These are phyloP conservation scores for Drosophila quinaria DNA, from an alignment of 2,888 invertebrate genomes.

Conservation along the genomic window DNA sequence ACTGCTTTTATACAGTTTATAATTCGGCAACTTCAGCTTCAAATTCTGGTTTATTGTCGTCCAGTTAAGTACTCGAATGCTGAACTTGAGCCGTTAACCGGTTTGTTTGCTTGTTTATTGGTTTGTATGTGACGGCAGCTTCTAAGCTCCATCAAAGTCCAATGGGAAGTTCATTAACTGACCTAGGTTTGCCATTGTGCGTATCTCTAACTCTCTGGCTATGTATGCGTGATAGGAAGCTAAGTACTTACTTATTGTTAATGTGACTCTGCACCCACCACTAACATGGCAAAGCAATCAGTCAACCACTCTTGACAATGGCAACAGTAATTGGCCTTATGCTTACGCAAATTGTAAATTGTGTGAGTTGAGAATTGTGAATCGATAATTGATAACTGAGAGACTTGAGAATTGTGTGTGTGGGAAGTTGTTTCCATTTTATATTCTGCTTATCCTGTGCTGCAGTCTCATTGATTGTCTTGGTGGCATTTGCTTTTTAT, in stretches of 20 bases:
- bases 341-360: slow-evolving; percentile 60
- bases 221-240: slow-evolving; percentile 45
- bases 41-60: slow-evolving; percentile 53
- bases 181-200: slow-evolving; percentile 66
- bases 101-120: slow-evolving; percentile 50
- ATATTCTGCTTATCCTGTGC: background rate
- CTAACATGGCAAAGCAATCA: slow-evolving; percentile 45
- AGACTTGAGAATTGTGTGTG: slow-evolving; percentile 16
- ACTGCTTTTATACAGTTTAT: slow-evolving; percentile 70
- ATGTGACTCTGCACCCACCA: slow-evolving; percentile 34
- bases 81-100: slow-evolving; percentile 73
- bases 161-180: slow-evolving; percentile 71
- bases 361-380: background rate
- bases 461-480: slow-evolving; percentile 24
- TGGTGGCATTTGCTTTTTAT: slow-evolving; percentile 52
- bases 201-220: slow-evolving; percentile 16
- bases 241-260: slow-evolving; percentile 41
- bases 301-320: slow-evolving; percentile 26
- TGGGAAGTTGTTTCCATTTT: slow-evolving; percentile 17
- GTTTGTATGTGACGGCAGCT: slow-evolving; percentile 46
- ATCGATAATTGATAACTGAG: background rate
- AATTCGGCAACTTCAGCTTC: slow-evolving; percentile 50
- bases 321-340: slow-evolving; percentile 60
- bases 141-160: slow-evolving; percentile 61
- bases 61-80: slow-evolving; percentile 36